Base-by-base conservation (phyloP, 2,888 invertebrate genomes). In the Dusona sp. region DNA sequence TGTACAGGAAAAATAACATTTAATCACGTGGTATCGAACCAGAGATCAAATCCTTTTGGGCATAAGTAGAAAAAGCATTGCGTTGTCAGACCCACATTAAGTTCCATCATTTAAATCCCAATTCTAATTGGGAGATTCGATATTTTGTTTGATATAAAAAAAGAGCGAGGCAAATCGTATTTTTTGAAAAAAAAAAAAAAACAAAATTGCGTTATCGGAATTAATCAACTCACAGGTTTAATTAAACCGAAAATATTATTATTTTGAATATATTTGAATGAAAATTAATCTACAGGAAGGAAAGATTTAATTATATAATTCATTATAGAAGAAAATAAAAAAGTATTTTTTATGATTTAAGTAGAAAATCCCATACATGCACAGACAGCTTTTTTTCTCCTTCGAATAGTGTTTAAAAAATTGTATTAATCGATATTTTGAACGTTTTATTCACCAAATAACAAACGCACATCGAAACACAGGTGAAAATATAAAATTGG, bases 331-430 rank as follows among this genome's bases (percentile, higher is more conserved):
- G 6, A 2, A 29, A 57, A 19, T 13, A 13, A 25, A 2, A 2
- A 22, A 54, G 2, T n/a, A 51, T 8, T 57, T 13, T 13, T 25
- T 2, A 25, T 2, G 25, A 22, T 25, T 57, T 57, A 25, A 25
- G 57, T 25, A 57, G 57, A 57, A 57, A 61, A 61, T 61, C 6
- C 3, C 6, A 16, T 29, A 6, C 1, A 1, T 29, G 61, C 29
- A 29, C 61, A 61, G 61, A 61, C 29, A 29, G 61, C 4, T 13
- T 61, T 61, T 61, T 29, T 61, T 61, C 61, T 61, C 29, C 61
- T 29, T 29, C 16, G 4, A 13, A 29, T 29, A 61, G 16, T 61
- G 13, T 3, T 13, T 16, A 16, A 61, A 29, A 61, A 1, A 16
- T 29, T 16, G 29, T 51, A 9, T 72, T 72, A 9, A 29, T 51